These are phyloP conservation scores for Nettapus auritus DNA, from an alignment of 2,113 vertebrate species.

Conservation along the genomic window DNA sequence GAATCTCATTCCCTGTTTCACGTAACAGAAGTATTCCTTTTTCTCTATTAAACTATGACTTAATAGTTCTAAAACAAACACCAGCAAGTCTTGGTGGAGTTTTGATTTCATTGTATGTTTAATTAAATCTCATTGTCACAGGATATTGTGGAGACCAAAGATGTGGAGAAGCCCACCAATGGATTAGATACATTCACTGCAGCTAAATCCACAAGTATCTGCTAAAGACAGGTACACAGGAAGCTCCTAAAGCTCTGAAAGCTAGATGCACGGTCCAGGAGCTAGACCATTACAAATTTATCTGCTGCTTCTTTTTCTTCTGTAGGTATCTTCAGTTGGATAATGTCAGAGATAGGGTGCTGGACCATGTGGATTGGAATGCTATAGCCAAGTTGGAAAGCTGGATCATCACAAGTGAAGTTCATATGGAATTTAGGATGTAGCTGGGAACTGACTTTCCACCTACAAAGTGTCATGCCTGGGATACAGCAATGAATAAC, in stretches of 20 bases:
- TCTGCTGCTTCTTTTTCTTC: neutral
- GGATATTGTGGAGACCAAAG: neutral
- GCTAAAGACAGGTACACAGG: neutral
- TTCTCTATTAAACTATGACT: neutral
- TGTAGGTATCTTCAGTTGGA: neutral
- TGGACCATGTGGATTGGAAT: rapidly evolving
- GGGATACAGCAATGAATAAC: neutral
- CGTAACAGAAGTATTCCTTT: neutral
- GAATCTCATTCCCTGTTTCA: neutral
- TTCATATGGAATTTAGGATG: neutral
- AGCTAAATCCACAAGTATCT: neutral
- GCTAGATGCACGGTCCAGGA: neutral
- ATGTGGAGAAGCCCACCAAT: neutral
- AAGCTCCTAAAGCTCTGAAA: neutral
- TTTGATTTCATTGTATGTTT: neutral
- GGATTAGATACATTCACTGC: neutral
- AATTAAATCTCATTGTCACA: neutral
- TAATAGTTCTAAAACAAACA: neutral
- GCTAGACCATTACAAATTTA: neutral
- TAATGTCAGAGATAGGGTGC: neutral
- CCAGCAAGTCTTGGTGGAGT: neutral
- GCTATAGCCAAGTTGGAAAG: neutral
- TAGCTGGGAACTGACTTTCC: neutral
- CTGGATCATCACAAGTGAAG: neutral
- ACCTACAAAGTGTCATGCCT: neutral